These are phyloP conservation scores for Sphaeridia pumilis DNA, from an alignment of 2,888 invertebrate species.

Conservation along the genomic window DNA sequence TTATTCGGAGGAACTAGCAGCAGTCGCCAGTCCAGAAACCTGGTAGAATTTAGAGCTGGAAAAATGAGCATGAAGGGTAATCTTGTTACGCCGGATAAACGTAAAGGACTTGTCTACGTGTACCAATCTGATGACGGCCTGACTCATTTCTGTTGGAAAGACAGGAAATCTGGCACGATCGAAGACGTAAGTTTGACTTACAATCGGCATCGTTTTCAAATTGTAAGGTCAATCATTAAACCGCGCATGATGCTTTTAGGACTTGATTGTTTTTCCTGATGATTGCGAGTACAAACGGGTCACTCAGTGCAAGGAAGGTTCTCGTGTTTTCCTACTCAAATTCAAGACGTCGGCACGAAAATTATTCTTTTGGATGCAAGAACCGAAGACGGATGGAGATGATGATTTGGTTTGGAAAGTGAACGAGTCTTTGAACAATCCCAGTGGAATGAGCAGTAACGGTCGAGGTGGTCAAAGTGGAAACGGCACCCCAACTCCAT, in stretches of 20 bases:
- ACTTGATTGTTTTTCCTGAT: slow-evolving; percentile 95
- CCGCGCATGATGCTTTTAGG: slow-evolving; percentile 47
- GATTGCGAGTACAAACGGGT: slow-evolving; percentile 95
- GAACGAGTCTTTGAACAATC: slow-evolving; percentile 91
- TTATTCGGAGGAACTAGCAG: slow-evolving; percentile 37
- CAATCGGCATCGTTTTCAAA: too few species aligned
- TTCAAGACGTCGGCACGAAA: slow-evolving; percentile 89
- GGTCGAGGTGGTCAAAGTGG: slow-evolving; percentile 18
- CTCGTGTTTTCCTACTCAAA: slow-evolving; percentile 81
- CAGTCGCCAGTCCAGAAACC: slow-evolving; percentile 71
- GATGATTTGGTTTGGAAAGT: slow-evolving; percentile 73
- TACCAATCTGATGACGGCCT: slow-evolving; percentile 94
- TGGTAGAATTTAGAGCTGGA: slow-evolving; percentile 91
- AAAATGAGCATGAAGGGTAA: slow-evolving; percentile 86
- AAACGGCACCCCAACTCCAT: slow-evolving; percentile 35
- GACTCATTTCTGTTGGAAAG: slow-evolving; percentile 99
- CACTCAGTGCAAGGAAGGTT: slow-evolving; percentile 85
- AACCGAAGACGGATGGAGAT: slow-evolving; percentile 88
- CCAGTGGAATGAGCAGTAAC: slow-evolving; percentile 39
- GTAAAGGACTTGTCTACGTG: slow-evolving; percentile 88
- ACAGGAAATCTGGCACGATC: slow-evolving; percentile 77
- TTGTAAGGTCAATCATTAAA: too few species aligned
- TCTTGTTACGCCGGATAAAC: slow-evolving; percentile 85
- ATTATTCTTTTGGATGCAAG: slow-evolving; percentile 98
- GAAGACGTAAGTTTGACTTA: slow-evolving; percentile 60